Conservation (phyloP, 2,888 invertebrate species). For the Acleris laterana region DNA sequence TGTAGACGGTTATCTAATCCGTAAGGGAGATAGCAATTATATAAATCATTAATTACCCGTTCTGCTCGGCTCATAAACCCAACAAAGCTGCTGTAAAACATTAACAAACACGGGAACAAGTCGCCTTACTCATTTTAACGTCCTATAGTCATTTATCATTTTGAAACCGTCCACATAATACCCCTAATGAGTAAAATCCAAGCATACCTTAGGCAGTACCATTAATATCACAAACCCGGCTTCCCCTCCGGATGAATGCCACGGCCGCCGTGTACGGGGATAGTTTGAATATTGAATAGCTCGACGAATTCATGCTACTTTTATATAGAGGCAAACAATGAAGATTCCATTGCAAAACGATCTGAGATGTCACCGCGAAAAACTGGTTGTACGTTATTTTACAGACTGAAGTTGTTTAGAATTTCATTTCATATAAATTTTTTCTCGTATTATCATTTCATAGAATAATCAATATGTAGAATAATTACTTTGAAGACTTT, state of each 20-base stretch:
- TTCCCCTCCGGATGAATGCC: slow-evolving; percentile 55
- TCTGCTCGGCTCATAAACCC: slow-evolving; percentile 50
- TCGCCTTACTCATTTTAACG: slow-evolving; percentile 64
- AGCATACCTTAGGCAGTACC: slow-evolving; percentile 78
- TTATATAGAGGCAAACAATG: slow-evolving; percentile 18
- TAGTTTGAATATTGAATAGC: slow-evolving; percentile 50
- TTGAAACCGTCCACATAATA: slow-evolving; percentile 77
- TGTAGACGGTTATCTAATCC: slow-evolving; percentile 4
- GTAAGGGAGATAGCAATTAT: slow-evolving; percentile 19
- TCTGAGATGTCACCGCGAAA: neutral
- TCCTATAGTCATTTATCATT: slow-evolving; percentile 78
- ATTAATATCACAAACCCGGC: slow-evolving; percentile 74
- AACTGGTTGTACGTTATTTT: too few relatives aligned
- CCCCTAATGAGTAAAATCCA: slow-evolving; percentile 83
- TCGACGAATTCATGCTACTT: slow-evolving; percentile 29
- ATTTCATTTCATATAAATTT: too few relatives aligned
- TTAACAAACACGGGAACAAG: slow-evolving; percentile 66
- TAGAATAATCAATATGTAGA: too few relatives aligned
- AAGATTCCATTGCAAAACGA: slow-evolving; percentile 5
- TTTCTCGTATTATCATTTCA: too few relatives aligned
- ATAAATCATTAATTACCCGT: slow-evolving; percentile 40
- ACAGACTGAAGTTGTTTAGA: too few relatives aligned
- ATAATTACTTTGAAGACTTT: too few relatives aligned
- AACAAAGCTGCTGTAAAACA: slow-evolving; percentile 63
- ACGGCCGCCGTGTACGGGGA: slow-evolving; percentile 39